phyloP scores from a whole-genome alignment of 1,140 invertebrate genomes.

The Aleiodes sp. region DNA sequence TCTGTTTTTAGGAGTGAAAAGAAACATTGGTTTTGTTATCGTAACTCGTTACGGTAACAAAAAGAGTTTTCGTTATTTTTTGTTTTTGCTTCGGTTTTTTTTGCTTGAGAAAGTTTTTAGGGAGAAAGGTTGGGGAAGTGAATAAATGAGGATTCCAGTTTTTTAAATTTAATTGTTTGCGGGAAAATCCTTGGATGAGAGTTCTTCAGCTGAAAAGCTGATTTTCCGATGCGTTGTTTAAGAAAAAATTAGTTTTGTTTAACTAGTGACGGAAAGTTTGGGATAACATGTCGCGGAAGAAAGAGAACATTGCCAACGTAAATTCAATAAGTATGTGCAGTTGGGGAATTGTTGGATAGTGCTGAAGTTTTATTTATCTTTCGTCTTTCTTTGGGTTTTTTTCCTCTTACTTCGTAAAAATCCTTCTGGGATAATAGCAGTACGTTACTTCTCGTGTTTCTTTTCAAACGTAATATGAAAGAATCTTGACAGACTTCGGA shows the following conservation, averaged over 20 bases:
- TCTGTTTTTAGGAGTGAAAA: not conserved
- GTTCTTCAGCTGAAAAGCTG: too few relatives aligned
- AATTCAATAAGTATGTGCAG: constrained; percentile 1
- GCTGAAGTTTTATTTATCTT: not conserved
- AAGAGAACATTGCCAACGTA: not conserved
- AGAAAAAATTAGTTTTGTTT: too few relatives aligned
- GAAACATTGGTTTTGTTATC: not conserved
- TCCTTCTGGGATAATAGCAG: constrained; percentile 7
- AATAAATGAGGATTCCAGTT: too few relatives aligned
- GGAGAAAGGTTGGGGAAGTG: too few relatives aligned
- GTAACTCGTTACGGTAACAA: not conserved
- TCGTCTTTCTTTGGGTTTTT: too few relatives aligned
- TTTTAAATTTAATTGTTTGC: too few relatives aligned
- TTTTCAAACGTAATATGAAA: constrained; percentile 1
- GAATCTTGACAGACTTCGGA: not conserved
- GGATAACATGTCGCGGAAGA: too few relatives aligned
- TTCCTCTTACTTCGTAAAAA: not conserved
- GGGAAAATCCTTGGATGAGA: too few relatives aligned
- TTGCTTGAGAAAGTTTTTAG: too few relatives aligned
- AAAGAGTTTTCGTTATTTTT: not conserved
- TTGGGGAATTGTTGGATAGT: not conserved
- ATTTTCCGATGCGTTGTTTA: too few relatives aligned
- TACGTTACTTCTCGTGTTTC: not conserved
- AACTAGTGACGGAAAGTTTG: too few relatives aligned
- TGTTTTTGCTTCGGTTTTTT: too few relatives aligned